Evolutionary conservation across 2,888 invertebrate species (phyloP).

Genomic region (Alviniconcha strummeri): DNA sequence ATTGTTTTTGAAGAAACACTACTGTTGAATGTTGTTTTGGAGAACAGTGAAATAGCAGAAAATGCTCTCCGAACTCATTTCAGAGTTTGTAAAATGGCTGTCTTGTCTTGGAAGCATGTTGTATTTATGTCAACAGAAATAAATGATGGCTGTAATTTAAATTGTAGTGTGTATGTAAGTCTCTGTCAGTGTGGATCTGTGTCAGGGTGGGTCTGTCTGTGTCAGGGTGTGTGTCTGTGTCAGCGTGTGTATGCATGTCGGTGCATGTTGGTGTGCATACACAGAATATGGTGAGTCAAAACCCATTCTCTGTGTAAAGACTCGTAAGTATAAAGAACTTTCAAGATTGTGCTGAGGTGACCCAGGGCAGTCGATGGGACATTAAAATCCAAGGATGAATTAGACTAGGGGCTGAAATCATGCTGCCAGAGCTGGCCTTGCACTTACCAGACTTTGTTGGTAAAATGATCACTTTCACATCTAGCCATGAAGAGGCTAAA

Average conservation of each 20-base stretch:
- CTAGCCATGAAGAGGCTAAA: no score
- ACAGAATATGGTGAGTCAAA: no score
- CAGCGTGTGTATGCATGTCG: not conserved
- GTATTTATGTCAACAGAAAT: not conserved
- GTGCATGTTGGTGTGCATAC: not conserved
- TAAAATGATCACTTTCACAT: no score
- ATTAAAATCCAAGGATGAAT: not conserved
- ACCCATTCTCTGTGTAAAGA: not conserved
- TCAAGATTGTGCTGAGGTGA: not conserved
- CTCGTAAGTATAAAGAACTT: not conserved
- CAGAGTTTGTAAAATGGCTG: no score
- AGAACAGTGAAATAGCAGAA: not conserved
- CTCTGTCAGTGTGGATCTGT: not conserved
- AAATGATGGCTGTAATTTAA: not conserved
- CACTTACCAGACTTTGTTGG: no score
- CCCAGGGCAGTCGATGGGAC: not conserved
- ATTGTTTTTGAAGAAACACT: not conserved
- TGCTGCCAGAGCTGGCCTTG: no score
- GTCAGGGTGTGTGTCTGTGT: conserved; percentile 4
- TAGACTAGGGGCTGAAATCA: not conserved
- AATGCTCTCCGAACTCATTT: not conserved
- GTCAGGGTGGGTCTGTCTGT: not conserved
- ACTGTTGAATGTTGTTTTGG: not conserved
- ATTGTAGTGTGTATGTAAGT: not conserved
- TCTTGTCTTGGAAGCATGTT: not conserved